These are phyloP conservation scores for Cryptoprocta ferox DNA, from an alignment of 2,797 vertebrate genomes.

Conservation along the genomic window DNA sequence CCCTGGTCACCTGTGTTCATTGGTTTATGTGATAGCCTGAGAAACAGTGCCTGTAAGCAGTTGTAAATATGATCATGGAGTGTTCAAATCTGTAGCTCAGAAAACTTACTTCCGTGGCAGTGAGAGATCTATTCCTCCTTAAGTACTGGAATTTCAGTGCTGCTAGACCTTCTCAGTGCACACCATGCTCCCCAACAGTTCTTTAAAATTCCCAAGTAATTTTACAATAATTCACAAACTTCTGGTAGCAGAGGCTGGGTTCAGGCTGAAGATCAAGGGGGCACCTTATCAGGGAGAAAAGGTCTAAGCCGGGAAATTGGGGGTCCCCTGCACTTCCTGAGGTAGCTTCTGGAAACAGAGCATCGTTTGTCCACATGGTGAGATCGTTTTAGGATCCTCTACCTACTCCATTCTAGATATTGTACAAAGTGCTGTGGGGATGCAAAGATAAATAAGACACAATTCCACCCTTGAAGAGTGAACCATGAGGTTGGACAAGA, in stretches of 20 bases:
- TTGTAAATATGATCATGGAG: neutral
- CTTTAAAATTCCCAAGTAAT: neutral
- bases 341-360: neutral
- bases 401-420: neutral
- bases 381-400: neutral
- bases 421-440: neutral
- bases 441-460: neutral
- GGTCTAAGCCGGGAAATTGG: neutral
- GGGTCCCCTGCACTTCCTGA: neutral
- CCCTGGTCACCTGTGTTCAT: neutral
- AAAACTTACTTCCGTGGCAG: neutral
- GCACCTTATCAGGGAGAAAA: neutral
- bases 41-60: neutral
- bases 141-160: neutral
- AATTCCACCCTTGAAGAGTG: neutral
- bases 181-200: accelerated
- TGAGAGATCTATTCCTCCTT: neutral
- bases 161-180: neutral
- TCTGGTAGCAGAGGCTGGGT: neutral
- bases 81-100: neutral
- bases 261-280: neutral
- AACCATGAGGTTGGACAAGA: neutral
- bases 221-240: neutral
- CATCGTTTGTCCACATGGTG: neutral
- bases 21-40: neutral